Evolutionary conservation across 2,888 invertebrate species (phyloP), one percentile per base, ranked within the genome.

Genomic region (Limenitis arthemis): DNA sequence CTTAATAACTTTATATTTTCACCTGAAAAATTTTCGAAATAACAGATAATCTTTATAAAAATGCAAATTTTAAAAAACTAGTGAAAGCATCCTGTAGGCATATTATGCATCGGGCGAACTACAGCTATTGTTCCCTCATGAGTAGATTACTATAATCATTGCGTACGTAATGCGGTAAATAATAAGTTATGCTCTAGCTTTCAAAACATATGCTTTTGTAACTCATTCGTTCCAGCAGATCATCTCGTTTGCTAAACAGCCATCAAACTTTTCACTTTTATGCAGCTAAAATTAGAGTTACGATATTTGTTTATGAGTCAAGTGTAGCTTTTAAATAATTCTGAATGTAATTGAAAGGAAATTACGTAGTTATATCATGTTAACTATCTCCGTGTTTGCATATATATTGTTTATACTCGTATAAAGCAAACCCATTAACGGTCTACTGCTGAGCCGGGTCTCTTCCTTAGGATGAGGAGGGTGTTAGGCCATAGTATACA

Each of bases 121-220:
- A 74, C 75, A 73, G 66, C 77, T 70, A 79, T 85, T 85, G 86
- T 84, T 70, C 80, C 74, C 72, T 79, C 70, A 75, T 77, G 73
- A 77, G 77, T 70, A 79, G 83, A 86, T 86, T 85, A 86, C 86
- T 84, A 82, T 86, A 86, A 86, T 86, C 85, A 86, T 78, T 76
- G 76, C 70, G 55, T 76, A 76, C 79, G 79, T 86, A 86, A 86
- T 83, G 81, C 68, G 79, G 85, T 84, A 86, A 85, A 86, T 86
- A 85, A 86, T 84, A 82, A 85, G 82, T 80, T 84, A 73, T 74
- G 75, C 72, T 70, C 78, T 75, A 77, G 77, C 70, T 70, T 76
- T 77, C 81, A 78, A 82, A 86, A 86, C 84, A 86, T 83, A 85
- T 86, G 86, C 78, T 82, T 77, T 80, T 77, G 74, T 73, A 72